phyloP scores from a whole-genome alignment of 1,140 invertebrate genomes.

The Euwallacea fornicatus region DNA sequence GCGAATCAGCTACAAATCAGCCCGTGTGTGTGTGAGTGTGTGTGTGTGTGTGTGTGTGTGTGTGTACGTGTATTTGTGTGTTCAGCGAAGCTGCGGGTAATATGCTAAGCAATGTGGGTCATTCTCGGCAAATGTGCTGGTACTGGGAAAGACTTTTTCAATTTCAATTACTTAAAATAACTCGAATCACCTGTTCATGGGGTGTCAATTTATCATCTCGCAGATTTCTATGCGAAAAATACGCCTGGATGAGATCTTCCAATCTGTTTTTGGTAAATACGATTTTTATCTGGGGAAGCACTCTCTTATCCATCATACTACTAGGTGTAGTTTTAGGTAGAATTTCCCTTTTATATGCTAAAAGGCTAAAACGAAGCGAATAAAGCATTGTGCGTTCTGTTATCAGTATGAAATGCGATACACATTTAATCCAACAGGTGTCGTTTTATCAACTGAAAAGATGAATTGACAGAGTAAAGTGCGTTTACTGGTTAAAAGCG shows the following conservation, averaged over 20 bases:
- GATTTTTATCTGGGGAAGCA: too few relatives aligned
- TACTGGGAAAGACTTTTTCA: background rate
- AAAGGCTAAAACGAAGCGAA: slow-evolving; percentile 9
- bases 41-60: background rate
- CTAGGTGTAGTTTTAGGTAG: background rate
- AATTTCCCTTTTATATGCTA: slow-evolving; percentile 10
- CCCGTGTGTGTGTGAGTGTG: background rate
- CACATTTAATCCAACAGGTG: slow-evolving; percentile 23
- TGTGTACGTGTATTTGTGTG: background rate
- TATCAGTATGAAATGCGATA: slow-evolving; percentile 13
- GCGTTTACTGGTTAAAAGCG: slow-evolving; percentile 22
- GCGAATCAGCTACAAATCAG: slow-evolving; percentile 23
- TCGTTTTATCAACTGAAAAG: slow-evolving; percentile 21
- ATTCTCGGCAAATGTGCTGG: background rate
- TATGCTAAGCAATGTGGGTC: background rate
- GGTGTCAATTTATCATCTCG: too few relatives aligned
- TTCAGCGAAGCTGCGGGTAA: slow-evolving; percentile 8
- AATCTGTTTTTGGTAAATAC: too few relatives aligned
- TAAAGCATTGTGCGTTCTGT: slow-evolving; percentile 22
- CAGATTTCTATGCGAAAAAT: too few relatives aligned
- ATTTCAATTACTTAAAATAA: too few relatives aligned
- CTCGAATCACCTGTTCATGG: too few relatives aligned
- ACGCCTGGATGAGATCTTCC: too few relatives aligned
- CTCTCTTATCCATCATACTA: too few relatives aligned
- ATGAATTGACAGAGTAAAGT: slow-evolving; percentile 22